Percentiles rank a stretch among this genome's conserved stretches.
These are phyloP conservation scores for Zygaena filipendulae DNA, from an alignment of 2,888 invertebrate genomes.

Conservation along the genomic window DNA sequence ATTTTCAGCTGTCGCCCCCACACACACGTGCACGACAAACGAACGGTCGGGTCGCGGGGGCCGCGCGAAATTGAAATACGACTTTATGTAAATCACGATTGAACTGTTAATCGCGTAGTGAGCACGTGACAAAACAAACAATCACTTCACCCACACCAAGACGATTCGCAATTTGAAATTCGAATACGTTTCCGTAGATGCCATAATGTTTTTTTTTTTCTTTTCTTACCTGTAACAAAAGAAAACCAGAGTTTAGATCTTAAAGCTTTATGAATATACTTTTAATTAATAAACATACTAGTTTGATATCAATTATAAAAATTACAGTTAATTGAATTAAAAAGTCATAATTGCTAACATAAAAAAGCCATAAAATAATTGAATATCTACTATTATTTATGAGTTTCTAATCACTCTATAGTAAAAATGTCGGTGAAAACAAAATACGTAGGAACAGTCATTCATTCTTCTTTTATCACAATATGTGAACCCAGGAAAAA, in stretches of 20 bases:
- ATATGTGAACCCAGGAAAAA: conserved; percentile 41
- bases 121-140: conserved; percentile 42
- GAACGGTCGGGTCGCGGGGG: too few relatives aligned
- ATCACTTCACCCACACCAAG: conserved; percentile 34
- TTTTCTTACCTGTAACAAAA: conserved; percentile 58
- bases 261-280: too few relatives aligned
- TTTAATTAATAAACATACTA: too few relatives aligned
- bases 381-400: too few relatives aligned
- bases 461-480: conserved; percentile 33
- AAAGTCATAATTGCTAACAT: too few relatives aligned
- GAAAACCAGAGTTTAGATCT: conserved; percentile 19
- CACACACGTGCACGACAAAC: conserved; percentile 30
- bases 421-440: conserved; percentile 2
- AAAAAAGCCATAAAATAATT: too few relatives aligned
- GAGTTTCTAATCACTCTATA: not conserved
- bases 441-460: conserved; percentile 25
- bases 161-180: conserved; percentile 35
- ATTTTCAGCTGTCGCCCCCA: conserved; percentile 49
- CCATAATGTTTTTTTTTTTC: conserved; percentile 20
- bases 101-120: conserved; percentile 44
- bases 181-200: conserved; percentile 31
- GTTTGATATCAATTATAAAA: too few relatives aligned
- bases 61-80: conserved; percentile 45
- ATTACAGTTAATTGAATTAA: too few relatives aligned
- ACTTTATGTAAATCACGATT: conserved; percentile 45